phyloP scores from a whole-genome alignment of 2,113 vertebrate species.

The Spea multiplicata region DNA sequence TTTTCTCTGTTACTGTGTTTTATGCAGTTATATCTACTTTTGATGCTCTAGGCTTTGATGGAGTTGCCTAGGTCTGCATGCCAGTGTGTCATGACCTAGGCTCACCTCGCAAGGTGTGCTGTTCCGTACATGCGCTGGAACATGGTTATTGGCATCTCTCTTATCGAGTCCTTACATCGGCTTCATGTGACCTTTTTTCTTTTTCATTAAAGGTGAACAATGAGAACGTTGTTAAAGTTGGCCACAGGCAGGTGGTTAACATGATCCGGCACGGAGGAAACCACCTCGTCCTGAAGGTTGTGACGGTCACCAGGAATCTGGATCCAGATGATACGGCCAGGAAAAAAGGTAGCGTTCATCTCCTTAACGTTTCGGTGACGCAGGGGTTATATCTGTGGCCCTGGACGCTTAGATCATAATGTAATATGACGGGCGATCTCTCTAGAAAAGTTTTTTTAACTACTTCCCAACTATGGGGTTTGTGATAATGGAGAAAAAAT shows the following conservation, averaged over 20 bases:
- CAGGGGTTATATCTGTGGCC: too few relatives aligned
- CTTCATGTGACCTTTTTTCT: not conserved
- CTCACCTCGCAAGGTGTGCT: too few relatives aligned
- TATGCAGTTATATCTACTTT: not conserved
- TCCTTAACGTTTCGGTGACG: not conserved
- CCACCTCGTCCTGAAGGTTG: slow-evolving; percentile 91
- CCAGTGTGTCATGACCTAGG: not conserved
- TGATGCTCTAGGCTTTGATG: not conserved
- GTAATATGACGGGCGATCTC: too few relatives aligned
- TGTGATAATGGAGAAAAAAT: too few relatives aligned
- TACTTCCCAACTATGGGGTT: too few relatives aligned
- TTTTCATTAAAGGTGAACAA: slow-evolving; percentile 82
- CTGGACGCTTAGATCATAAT: too few relatives aligned
- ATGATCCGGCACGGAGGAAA: slow-evolving; percentile 96
- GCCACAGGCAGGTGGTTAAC: slow-evolving; percentile 96
- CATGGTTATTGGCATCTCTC: not conserved
- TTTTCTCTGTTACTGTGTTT: not conserved
- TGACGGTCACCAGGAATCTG: slow-evolving; percentile 91
- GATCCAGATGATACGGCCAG: slow-evolving; percentile 91
- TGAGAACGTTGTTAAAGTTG: slow-evolving; percentile 96
- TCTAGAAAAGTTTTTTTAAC: too few relatives aligned
- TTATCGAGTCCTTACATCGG: not conserved
- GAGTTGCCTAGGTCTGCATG: not conserved
- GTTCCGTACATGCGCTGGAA: not conserved
- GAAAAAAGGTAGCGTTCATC: slow-evolving; percentile 86